These are phyloP conservation scores for Mimas tiliae DNA, from an alignment of 2,888 invertebrate genomes.

Conservation along the genomic window DNA sequence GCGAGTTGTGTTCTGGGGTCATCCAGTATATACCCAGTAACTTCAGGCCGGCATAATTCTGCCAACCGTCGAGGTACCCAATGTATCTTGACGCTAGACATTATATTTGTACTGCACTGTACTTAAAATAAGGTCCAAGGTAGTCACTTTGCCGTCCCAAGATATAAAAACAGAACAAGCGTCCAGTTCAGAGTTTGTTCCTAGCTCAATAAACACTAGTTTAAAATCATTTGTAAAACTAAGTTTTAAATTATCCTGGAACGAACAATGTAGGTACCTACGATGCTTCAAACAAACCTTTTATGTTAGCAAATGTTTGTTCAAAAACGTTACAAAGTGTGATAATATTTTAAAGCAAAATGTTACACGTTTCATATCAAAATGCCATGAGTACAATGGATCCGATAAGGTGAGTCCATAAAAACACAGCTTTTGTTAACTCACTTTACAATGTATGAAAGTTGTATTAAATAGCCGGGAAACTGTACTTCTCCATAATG, in stretches of 20 bases:
- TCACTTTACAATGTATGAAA: slow-evolving; percentile 32
- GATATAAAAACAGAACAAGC: too few relatives aligned
- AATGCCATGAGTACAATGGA: slow-evolving; percentile 22
- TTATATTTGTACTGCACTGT: too few relatives aligned
- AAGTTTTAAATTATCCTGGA: not conserved
- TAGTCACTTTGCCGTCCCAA: too few relatives aligned
- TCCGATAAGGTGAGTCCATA: slow-evolving; percentile 31
- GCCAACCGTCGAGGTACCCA: too few relatives aligned
- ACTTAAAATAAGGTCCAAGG: too few relatives aligned
- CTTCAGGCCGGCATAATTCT: too few relatives aligned
- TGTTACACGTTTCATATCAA: slow-evolving; percentile 24
- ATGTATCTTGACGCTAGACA: too few relatives aligned
- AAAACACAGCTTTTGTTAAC: slow-evolving; percentile 41
- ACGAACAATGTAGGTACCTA: not conserved
- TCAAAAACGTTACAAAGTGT: slow-evolving; percentile 25
- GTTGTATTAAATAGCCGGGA: slow-evolving; percentile 23
- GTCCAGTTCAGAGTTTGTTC: too few relatives aligned
- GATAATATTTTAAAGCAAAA: slow-evolving; percentile 23
- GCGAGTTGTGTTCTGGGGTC: too few relatives aligned
- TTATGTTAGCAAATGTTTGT: slow-evolving; percentile 19
- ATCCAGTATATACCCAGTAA: too few relatives aligned
- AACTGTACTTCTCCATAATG: not conserved
- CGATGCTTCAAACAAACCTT: not conserved
- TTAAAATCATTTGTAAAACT: too few relatives aligned
- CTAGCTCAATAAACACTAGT: too few relatives aligned